Evolutionary conservation across 1,140 invertebrate genomes (phyloP).

Genomic region (Subanguina moxae): DNA sequence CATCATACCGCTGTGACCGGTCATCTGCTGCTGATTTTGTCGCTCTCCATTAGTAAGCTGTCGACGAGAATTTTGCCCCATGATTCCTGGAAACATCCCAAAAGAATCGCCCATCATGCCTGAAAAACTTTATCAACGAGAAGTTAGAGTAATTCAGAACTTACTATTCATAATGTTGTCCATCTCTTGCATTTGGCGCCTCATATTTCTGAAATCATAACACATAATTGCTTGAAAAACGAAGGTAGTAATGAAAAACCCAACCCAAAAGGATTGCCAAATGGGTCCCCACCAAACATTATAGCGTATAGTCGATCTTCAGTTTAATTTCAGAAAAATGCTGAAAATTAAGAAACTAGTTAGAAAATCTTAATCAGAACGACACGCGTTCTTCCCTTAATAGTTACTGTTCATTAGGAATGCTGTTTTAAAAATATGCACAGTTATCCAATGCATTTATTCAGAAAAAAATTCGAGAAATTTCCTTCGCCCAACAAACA

Average conservation of each 20-base stretch:
- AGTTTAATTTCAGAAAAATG: background rate
- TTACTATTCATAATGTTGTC: constrained; percentile 48
- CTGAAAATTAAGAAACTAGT: background rate
- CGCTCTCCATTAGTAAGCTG: background rate
- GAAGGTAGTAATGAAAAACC: constrained; percentile 3
- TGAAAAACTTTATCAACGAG: too few species aligned
- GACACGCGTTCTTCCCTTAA: too few species aligned
- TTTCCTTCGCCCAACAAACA: too few species aligned
- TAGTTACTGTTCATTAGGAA: too few species aligned
- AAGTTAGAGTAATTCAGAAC: background rate
- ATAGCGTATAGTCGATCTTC: background rate
- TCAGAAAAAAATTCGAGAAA: too few species aligned
- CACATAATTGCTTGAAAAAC: constrained; percentile 4
- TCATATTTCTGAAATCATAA: constrained; percentile 49
- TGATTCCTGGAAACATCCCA: constrained; percentile 4
- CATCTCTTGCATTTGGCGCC: constrained; percentile 48
- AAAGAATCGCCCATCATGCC: constrained; percentile 45
- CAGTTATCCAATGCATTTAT: too few species aligned
- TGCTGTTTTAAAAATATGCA: too few species aligned
- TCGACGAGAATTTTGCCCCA: background rate
- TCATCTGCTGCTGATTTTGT: constrained; percentile 34
- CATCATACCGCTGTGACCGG: constrained; percentile 28
- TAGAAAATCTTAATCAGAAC: too few species aligned
- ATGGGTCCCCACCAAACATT: constrained; percentile 34
- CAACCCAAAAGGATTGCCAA: constrained; percentile 37